Base-by-base conservation (phyloP, 2,797 vertebrate genomes). In the Dermochelys coriacea region DNA sequence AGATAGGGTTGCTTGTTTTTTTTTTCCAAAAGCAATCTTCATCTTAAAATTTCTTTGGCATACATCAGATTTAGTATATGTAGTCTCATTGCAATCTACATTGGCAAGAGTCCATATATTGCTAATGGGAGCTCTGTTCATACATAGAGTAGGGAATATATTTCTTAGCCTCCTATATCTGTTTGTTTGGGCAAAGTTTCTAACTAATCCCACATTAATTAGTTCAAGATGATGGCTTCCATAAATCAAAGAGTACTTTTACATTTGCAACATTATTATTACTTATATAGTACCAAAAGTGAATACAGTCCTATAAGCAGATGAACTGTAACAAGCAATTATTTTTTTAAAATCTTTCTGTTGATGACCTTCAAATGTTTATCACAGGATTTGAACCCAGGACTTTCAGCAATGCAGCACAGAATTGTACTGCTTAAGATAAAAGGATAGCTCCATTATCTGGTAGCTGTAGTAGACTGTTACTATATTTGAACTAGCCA, bases 161-260 rank as follows among this genome's bases (percentile, higher is more conserved):
- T 82, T 86, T 93, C 95, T 81, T 93, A 90, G 89, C 93, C 86
- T 95, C 91, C 94, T 87, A 23, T 16, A 52, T 84, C 94, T 78
- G 34, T 87, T 95, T 93, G 92, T 95, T 95, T 94, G 96, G 97
- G 96, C 95, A 96, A 93, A 85, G 5, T 81, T 90, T 86, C 83
- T 90, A 75, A 37, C 93, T 96, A 96, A 97, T 96, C 97, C 93
- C 75, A 75, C 82, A 88, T 96, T 96, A 95, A 96, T 96, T 89
- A 93, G 93, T 86, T 83, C 8, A 91, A 95, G 90, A 86, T 51
- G 94, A 94, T 82, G 95, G 74, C 94, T 49, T 8, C 85, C 92
- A 47, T 0, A 29, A 93, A 93, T 95, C 82, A 95, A 96, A 95
- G 92, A 78, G 90, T 85, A 91, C 92, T 94, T 96, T 95, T 96